Evolutionary conservation across 1,140 invertebrate genomes (phyloP).

Genomic region (Piezodorus guildinii): DNA sequence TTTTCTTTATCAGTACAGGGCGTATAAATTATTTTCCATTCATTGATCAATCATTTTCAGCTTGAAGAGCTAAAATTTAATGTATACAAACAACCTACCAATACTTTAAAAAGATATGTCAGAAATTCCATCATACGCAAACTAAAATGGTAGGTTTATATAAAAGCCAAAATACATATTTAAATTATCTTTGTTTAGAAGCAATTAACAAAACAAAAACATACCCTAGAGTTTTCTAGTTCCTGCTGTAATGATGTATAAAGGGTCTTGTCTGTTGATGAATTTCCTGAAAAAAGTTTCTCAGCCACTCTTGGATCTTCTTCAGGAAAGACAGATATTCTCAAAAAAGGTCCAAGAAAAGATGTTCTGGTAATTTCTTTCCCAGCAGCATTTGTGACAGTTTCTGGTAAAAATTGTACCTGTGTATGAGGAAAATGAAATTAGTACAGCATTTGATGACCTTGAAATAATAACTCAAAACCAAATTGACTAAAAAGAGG

Average conservation of each 20-base stretch:
- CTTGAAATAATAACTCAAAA: too few relatives aligned
- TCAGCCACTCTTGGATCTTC: constrained; percentile 73
- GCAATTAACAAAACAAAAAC: too few relatives aligned
- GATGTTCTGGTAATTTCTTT: constrained; percentile 72
- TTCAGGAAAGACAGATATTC: constrained; percentile 82
- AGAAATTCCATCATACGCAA: neutral
- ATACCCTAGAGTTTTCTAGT: constrained; percentile 50
- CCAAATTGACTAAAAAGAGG: too few relatives aligned
- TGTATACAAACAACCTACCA: too few relatives aligned
- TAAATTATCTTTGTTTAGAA: too few relatives aligned
- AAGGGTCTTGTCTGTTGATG: constrained; percentile 43
- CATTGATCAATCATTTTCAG: too few relatives aligned
- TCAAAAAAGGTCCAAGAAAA: constrained; percentile 80
- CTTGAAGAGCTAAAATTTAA: too few relatives aligned
- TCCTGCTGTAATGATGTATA: constrained; percentile 54
- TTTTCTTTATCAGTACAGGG: too few relatives aligned
- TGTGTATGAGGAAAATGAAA: constrained; percentile 36
- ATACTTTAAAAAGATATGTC: too few relatives aligned
- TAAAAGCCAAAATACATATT: neutral
- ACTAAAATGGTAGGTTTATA: neutral
- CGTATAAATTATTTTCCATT: too few relatives aligned
- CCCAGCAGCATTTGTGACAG: constrained; percentile 55
- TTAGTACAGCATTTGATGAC: neutral
- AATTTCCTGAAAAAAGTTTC: constrained; percentile 47
- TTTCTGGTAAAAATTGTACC: constrained; percentile 61